A percentile compares a stretch with the other conserved stretches of the same genome.
These are phyloP conservation scores for Trisateles emortualis DNA, from an alignment of 2,888 invertebrate species.

Conservation along the genomic window DNA sequence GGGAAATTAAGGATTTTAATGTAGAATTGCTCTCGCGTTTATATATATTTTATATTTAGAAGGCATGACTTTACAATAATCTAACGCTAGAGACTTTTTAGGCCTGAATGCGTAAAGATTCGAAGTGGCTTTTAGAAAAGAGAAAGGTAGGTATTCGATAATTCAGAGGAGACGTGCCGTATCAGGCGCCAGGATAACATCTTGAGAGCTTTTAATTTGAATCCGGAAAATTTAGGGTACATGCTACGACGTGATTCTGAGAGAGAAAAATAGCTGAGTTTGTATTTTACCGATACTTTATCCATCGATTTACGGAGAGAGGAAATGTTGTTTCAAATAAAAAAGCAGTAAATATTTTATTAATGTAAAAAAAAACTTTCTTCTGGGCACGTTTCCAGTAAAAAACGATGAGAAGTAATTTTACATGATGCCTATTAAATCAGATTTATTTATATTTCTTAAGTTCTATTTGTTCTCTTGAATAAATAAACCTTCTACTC, in stretches of 20 bases:
- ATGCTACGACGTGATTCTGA: constrained; percentile 6
- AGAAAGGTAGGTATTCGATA: constrained; percentile 43
- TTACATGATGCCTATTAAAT: too few species aligned
- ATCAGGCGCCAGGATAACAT: constrained; percentile 37
- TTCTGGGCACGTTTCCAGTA: too few species aligned
- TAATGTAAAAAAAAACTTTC: too few species aligned
- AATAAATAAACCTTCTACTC: too few species aligned
- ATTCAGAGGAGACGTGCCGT: constrained; percentile 38
- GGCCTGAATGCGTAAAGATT: constrained; percentile 20
- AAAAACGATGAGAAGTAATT: too few species aligned
- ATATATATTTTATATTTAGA: not conserved
- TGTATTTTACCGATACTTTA: constrained; percentile 8
- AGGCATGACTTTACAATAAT: constrained; percentile 13
- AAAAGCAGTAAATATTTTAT: too few species aligned
- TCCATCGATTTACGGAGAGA: too few species aligned
- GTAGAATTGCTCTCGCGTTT: not conserved
- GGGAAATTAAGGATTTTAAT: not conserved
- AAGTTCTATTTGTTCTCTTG: too few species aligned
- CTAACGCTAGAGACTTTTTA: constrained; percentile 19
- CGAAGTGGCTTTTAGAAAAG: constrained; percentile 31
- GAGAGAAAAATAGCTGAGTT: constrained; percentile 18
- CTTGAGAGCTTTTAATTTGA: constrained; percentile 46
- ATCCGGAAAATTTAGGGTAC: constrained; percentile 30
- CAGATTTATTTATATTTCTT: too few species aligned
- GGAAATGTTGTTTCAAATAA: too few species aligned